phyloP scores from a whole-genome alignment of 2,113 vertebrate species.

The Emberiza fucata region DNA sequence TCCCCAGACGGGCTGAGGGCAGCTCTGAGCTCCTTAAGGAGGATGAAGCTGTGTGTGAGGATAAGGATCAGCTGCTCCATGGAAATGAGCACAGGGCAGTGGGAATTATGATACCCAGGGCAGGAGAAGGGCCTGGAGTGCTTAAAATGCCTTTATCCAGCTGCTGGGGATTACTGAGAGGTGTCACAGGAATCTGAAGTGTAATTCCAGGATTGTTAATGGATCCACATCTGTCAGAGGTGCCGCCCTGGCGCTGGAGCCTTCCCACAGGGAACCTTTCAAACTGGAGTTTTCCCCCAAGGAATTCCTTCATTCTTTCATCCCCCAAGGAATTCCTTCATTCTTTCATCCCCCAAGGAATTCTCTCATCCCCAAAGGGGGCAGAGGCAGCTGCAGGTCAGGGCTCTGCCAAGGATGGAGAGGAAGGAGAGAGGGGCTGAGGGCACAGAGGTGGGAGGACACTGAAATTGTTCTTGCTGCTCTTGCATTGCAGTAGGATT shows the following conservation, averaged over 20 bases:
- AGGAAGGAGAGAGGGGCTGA: not conserved
- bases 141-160: not conserved
- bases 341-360: not conserved
- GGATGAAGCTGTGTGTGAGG: not conserved
- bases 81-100: not conserved
- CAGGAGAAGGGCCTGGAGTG: not conserved
- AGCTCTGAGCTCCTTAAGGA: not conserved
- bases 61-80: not conserved
- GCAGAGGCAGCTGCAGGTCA: not conserved
- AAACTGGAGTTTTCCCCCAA: not conserved
- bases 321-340: accelerated
- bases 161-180: not conserved
- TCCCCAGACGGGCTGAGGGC: not conserved
- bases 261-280: not conserved
- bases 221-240: not conserved
- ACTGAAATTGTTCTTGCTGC: not conserved
- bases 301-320: too few species aligned
- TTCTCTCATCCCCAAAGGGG: not conserved
- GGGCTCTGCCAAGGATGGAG: accelerated
- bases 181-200: not conserved
- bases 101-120: not conserved
- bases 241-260: not conserved
- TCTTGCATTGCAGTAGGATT: accelerated
- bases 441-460: not conserved
- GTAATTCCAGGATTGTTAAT: not conserved